Evolutionary conservation across 2,888 invertebrate species (phyloP).

Genomic region (Trissolcus brochymenae): DNA sequence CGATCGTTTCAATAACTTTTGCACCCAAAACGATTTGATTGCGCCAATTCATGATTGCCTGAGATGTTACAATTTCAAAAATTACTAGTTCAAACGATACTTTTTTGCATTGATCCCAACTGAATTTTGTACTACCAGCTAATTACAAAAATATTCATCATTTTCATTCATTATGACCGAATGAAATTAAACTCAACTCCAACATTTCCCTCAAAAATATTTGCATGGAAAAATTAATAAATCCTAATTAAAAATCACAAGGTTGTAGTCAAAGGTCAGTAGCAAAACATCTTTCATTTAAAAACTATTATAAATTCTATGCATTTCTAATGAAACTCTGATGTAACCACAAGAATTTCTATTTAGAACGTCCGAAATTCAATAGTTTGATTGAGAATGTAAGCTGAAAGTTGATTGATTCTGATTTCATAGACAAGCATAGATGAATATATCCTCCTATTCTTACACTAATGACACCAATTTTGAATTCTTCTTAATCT

Average conservation of each 20-base stretch:
- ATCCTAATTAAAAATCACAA: no score
- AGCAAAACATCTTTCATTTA: constrained; percentile 40
- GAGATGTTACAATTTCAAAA: no score
- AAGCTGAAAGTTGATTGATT: constrained; percentile 47
- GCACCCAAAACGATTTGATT: neutral
- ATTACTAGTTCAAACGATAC: no score
- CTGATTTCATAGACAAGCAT: constrained; percentile 13
- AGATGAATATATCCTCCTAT: constrained; percentile 1
- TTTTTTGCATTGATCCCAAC: no score
- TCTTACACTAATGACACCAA: neutral
- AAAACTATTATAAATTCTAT: constrained; percentile 50
- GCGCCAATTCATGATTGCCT: no score
- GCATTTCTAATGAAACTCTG: constrained; percentile 51
- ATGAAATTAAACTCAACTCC: no score
- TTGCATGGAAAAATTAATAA: no score
- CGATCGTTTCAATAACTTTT: constrained; percentile 33
- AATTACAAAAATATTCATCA: no score
- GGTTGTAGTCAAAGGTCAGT: constrained; percentile 29
- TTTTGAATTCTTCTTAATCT: neutral
- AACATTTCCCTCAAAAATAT: no score
- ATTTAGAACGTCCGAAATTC: constrained; percentile 39
- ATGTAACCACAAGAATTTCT: constrained; percentile 48
- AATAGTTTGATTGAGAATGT: constrained; percentile 52
- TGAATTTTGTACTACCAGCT: no score
- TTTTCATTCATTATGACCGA: no score